A percentile compares a stretch with the other conserved stretches of the same genome.
phyloP scores from a whole-genome alignment of 64 coral and sea anemone genomes.

The Montipora foliosa region DNA sequence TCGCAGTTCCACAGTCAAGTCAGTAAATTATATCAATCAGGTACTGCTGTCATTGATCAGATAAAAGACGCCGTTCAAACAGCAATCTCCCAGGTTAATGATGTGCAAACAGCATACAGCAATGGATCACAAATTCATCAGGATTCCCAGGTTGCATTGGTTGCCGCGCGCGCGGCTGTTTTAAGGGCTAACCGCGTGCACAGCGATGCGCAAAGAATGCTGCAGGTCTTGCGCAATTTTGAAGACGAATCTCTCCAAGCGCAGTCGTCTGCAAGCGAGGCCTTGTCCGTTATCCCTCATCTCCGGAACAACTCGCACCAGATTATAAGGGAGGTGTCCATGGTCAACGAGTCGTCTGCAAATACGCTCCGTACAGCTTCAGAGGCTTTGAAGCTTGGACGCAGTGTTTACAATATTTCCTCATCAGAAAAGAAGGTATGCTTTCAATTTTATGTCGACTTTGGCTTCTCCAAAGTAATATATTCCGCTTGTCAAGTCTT shows the following conservation, averaged over 20 bases:
- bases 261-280: conserved; percentile 15
- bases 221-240: conserved; percentile 35
- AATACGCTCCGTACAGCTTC: background rate
- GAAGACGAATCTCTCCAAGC: conserved; percentile 15
- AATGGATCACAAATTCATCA: conserved; percentile 44
- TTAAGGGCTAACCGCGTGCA: conserved; percentile 15
- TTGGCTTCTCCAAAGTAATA: background rate
- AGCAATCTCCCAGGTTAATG: conserved; percentile 37
- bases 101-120: background rate
- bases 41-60: conserved; percentile 56
- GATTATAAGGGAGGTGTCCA: conserved; percentile 31
- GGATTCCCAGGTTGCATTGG: conserved; percentile 1
- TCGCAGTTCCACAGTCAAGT: conserved; percentile 23
- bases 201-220: conserved; percentile 28
- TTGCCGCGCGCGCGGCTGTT: background rate
- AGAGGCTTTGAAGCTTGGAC: conserved; percentile 33
- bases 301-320: background rate
- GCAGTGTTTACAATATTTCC: background rate
- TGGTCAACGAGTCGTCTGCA: conserved; percentile 20
- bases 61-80: conserved; percentile 62
- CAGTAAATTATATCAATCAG: conserved; percentile 57
- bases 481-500: background rate
- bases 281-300: background rate
- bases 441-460: background rate
- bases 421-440: conserved; percentile 35